Conservation (phyloP, 2,888 invertebrate genomes). For the Xanthia icteritia region DNA sequence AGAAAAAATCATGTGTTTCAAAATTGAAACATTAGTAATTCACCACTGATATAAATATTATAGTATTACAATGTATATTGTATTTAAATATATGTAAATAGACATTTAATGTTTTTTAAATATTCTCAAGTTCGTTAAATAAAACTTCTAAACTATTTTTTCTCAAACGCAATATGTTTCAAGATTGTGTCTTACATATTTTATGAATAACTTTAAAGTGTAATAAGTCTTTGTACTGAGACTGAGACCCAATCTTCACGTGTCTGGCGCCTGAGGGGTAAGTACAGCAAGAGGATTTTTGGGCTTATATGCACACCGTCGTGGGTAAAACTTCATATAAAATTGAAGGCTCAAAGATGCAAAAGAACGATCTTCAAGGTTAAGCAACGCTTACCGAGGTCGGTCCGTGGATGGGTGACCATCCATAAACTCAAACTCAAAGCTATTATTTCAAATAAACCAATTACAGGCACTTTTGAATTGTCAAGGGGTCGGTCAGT, state of each 20-base stretch:
- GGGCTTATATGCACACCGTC: not conserved
- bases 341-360: conserved; percentile 13
- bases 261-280: conserved; percentile 16
- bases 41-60: not conserved
- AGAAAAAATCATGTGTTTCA: not conserved
- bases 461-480: too few relatives aligned
- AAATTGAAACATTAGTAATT: too few relatives aligned
- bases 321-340: conserved; percentile 1
- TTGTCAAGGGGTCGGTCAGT: too few relatives aligned
- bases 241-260: conserved; percentile 11
- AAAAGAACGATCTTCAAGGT: not conserved
- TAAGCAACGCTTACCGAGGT: too few relatives aligned
- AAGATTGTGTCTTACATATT: conserved; percentile 21
- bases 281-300: conserved; percentile 10
- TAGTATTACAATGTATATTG: too few relatives aligned
- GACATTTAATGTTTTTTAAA: too few relatives aligned
- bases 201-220: conserved; percentile 26
- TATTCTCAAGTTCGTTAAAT: not conserved
- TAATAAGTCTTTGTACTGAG: conserved; percentile 42
- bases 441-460: too few relatives aligned
- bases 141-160: conserved; percentile 3
- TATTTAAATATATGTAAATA: too few relatives aligned
- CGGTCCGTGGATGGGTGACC: too few relatives aligned
- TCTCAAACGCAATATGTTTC: conserved; percentile 16
- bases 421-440: too few relatives aligned